Percentiles rank a stretch among this genome's conserved stretches.
Conservation (phyloP, 2,113 vertebrate species). For the Propithecus coquereli region DNA sequence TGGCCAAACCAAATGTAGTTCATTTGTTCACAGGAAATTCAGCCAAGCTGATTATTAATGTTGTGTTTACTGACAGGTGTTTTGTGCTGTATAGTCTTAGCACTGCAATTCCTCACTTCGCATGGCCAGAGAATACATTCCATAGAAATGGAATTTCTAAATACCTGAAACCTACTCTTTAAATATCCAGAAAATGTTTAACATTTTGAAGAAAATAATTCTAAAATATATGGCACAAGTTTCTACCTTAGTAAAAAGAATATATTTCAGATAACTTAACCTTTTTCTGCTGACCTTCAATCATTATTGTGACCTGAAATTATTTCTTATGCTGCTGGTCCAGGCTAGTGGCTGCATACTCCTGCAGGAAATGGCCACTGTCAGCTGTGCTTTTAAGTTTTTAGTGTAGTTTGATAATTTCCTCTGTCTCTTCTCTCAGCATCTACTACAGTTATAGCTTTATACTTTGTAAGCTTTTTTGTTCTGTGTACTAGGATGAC, state of each 20-base stretch:
- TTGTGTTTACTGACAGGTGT: not conserved
- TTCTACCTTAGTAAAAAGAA: not conserved
- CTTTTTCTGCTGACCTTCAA: slow-evolving; percentile 40
- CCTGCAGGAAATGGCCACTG: not conserved
- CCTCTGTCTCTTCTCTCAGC: not conserved
- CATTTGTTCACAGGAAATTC: not conserved
- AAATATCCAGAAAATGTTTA: not conserved
- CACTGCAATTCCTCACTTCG: not conserved
- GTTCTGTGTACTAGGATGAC: not conserved
- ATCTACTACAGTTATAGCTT: not conserved
- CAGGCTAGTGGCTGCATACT: not conserved
- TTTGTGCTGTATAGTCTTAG: not conserved
- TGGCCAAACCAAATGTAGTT: not conserved
- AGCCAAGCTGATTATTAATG: not conserved
- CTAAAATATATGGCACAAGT: not conserved
- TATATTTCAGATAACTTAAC: not conserved
- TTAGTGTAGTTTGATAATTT: slow-evolving; percentile 2
- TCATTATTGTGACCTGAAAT: not conserved
- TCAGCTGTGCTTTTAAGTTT: not conserved
- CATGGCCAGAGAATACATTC: not conserved
- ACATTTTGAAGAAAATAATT: not conserved
- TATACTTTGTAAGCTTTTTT: not conserved
- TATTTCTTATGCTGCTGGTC: not conserved
- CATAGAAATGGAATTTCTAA: not conserved
- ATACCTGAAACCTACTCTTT: not conserved